Evolutionary conservation across 2,113 vertebrate species (phyloP), one percentile per base, ranked within the genome.

Genomic region (Thalassoma bifasciatum): DNA sequence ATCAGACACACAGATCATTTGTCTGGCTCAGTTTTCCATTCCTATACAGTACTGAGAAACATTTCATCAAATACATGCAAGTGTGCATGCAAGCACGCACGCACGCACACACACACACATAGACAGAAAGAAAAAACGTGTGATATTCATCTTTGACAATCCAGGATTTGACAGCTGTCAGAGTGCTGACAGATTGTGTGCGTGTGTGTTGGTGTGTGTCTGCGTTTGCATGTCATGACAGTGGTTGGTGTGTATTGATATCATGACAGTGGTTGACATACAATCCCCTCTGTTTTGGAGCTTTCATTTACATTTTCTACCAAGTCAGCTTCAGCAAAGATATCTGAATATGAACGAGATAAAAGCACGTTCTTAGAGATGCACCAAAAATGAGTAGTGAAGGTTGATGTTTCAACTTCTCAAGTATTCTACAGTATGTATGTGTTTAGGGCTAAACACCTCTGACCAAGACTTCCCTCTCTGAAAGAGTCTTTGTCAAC

Each of bases 131-230:
- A 1, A 16, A 1, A 24, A 5, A 19, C 10, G 12, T 46, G 24
- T 51, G 49, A 24, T 52, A 37, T 37, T 38, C 38, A 50, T 50
- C 44, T 49, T n/a, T 46, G 38, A 60, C 59, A 22, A 38, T 19
- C 14, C 21, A 17, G n/a, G 24, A 53, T 53, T 58, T 72, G 26
- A 54, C 69, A 62, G 57, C 57, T 71, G 68, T 61, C 38, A 30
- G 63, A 7, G 23, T 5, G 56, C 2, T 56, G 51, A 34, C 17
- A 10, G 21, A 7, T 44, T 49, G 26, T 46, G 22, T 63, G 24
- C 34, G 52, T 54, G 52, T 54, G 52, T 54, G 52, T 54, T 8
- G 17, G 53, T 56, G 16, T 54, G 52, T 56, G 53, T 57, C 19
- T 37, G 19, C 12, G 30, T 57, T 19, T 51, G 26, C 5, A n/a